Evolutionary conservation across 1,140 invertebrate genomes (phyloP).

Genomic region (Hirudo medicinalis): DNA sequence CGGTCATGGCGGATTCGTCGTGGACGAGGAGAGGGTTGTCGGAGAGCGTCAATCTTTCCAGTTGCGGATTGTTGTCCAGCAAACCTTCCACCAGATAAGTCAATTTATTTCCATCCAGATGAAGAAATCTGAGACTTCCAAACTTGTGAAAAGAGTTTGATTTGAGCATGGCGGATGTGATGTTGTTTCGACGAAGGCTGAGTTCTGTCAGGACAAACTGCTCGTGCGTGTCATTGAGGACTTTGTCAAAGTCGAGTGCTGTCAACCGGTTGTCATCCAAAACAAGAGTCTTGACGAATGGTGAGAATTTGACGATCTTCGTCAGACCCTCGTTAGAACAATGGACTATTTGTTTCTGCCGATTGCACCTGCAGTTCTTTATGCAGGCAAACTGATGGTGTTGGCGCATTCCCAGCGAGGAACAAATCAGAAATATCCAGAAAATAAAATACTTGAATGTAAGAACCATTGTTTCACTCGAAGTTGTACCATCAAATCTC

Average conservation of each 20-base stretch:
- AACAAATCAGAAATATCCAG: not conserved
- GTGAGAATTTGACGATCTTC: slow-evolving; percentile 1
- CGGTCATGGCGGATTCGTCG: not conserved
- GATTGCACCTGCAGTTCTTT: slow-evolving; percentile 1
- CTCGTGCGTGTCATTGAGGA: not conserved
- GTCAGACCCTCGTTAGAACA: not conserved
- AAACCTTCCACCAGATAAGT: not conserved
- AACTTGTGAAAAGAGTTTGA: slow-evolving; percentile 6
- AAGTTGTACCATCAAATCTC: not conserved
- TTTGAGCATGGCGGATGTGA: not conserved
- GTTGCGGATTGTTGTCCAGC: not conserved
- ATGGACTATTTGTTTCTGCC: not conserved
- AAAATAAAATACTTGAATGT: not conserved
- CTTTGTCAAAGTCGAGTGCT: not conserved
- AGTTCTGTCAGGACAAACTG: not conserved
- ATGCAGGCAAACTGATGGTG: not conserved
- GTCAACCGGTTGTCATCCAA: not conserved
- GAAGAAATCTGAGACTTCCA: not conserved
- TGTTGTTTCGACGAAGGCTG: not conserved
- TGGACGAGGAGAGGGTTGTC: not conserved
- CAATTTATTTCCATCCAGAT: not conserved
- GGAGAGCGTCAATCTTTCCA: slow-evolving; percentile 6
- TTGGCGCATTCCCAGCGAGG: not conserved
- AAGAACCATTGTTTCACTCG: not conserved
- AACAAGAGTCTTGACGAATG: not conserved